Base-by-base conservation (phyloP, 92 coral and sea anemone genomes). In the Diadumene lineata region DNA sequence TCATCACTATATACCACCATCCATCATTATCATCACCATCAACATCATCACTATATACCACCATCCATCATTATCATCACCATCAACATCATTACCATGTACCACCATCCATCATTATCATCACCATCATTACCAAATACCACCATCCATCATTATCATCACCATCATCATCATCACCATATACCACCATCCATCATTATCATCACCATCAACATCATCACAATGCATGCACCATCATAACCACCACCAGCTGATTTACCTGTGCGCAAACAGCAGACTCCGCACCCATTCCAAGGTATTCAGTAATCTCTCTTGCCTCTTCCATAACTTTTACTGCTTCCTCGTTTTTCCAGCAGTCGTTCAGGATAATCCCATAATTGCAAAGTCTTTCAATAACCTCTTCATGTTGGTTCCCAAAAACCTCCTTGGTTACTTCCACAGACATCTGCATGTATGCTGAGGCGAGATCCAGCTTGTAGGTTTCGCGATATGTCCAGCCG, bases 371-470 rank as follows among this genome's bases (percentile, higher is more conserved):
- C 50, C 89, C 98, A 23, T 81, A 86, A 69, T 93, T 91, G 69
- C 97, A 93, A 65, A 93, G 84, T 60, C 98, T 76, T 74, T 93
- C 97, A 11, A 82, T 78, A 27, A 93, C 84, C 68, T 87, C 86
- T 29, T 79, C 83, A 78, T 87, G 81, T 8, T 29, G 71, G 15
- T 68, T 34, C 16, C 93, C 93, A 56, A 79, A 85, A 1, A 81
- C 91, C 15, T 72, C 64, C 68, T 62, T 82, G 11, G 98, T 92
- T 18, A 87, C 86, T 9, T 82, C 85, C 53, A 91, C 87, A 50
- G 89, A 81, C 85, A 66, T 50, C 25, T 57, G 31, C 98, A 93
- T 93, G 82, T 88, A 81, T 70, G 79, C 82, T 18, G 83, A 82
- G 8, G 98, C 97, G 17, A 87, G 77, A 38, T 87, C 97, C 31